A percentile compares a stretch with the other conserved stretches of the same genome.
These are phyloP conservation scores for Eucidaris tribuloides DNA, from an alignment of 35 echinoderm and acorn worm genomes.

Conservation along the genomic window DNA sequence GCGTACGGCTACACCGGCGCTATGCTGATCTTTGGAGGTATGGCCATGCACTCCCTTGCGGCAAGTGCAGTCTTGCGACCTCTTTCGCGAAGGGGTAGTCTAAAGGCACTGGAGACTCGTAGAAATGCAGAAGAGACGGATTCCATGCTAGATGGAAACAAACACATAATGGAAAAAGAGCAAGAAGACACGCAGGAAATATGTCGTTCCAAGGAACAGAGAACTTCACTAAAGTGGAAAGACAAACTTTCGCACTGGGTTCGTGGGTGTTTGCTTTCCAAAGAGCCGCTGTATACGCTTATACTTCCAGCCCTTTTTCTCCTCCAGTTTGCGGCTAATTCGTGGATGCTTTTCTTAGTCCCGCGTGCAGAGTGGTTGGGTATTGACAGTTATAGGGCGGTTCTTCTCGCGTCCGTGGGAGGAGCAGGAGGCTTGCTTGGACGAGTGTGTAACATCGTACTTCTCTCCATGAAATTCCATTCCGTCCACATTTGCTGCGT, in stretches of 20 bases:
- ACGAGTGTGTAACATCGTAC: background rate
- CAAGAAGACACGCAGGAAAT: too few relatives aligned
- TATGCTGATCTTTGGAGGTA: background rate
- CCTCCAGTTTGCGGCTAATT: background rate
- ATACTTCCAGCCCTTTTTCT: background rate
- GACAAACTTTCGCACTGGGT: too few relatives aligned
- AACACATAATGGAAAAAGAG: too few relatives aligned
- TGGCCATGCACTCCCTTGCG: background rate
- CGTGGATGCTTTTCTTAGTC: background rate
- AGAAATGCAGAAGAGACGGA: too few relatives aligned
- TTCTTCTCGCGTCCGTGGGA: background rate
- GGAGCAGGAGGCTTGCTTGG: background rate
- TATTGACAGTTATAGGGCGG: background rate
- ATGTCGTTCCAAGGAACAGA: too few relatives aligned
- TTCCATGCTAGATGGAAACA: too few relatives aligned
- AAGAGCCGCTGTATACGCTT: background rate
- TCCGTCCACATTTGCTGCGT: background rate
- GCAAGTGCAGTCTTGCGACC: background rate
- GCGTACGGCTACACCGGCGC: background rate
- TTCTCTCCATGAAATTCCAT: background rate
- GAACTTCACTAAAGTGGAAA: too few relatives aligned
- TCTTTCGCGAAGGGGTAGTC: too few relatives aligned
- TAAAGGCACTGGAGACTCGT: too few relatives aligned
- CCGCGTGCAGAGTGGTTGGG: background rate
- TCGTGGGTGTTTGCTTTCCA: background rate